Evolutionary conservation across 2,797 vertebrate genomes (phyloP).

Genomic region (Helicolenus hilgendorfi): DNA sequence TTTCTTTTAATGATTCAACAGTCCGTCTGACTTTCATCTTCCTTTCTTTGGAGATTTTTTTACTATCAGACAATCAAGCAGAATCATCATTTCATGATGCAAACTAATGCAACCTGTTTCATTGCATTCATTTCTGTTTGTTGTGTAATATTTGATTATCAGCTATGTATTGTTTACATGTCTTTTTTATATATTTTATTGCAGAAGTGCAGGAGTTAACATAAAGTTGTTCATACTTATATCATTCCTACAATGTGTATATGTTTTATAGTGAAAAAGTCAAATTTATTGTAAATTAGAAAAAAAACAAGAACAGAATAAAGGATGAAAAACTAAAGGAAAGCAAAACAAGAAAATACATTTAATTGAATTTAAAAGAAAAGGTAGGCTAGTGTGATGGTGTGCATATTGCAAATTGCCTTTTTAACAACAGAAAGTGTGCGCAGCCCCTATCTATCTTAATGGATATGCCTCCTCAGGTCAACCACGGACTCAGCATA

Average conservation of each 20-base stretch:
- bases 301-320: too few species aligned
- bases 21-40: not conserved
- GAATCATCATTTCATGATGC: not conserved
- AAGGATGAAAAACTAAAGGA: too few species aligned
- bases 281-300: too few species aligned
- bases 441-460: slow-evolving; percentile 7
- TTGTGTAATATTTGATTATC: not conserved
- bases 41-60: not conserved
- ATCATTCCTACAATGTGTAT: too few species aligned
- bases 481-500: slow-evolving; percentile 30
- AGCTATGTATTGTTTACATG: not conserved
- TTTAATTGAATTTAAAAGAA: too few species aligned
- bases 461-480: slow-evolving; percentile 35
- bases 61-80: not conserved
- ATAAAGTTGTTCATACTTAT: too few species aligned
- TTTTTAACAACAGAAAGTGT: slow-evolving; percentile 34
- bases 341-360: too few species aligned
- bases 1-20: slow-evolving; percentile 6
- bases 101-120: not conserved
- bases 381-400: too few species aligned
- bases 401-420: slow-evolving; percentile 12
- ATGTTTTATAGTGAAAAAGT: too few species aligned
- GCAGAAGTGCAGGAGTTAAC: too few species aligned
- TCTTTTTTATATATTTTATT: not conserved
- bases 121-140: not conserved